These are phyloP conservation scores for Trichomycterus rosablanca DNA, from an alignment of 2,113 vertebrate species.

Conservation along the genomic window DNA sequence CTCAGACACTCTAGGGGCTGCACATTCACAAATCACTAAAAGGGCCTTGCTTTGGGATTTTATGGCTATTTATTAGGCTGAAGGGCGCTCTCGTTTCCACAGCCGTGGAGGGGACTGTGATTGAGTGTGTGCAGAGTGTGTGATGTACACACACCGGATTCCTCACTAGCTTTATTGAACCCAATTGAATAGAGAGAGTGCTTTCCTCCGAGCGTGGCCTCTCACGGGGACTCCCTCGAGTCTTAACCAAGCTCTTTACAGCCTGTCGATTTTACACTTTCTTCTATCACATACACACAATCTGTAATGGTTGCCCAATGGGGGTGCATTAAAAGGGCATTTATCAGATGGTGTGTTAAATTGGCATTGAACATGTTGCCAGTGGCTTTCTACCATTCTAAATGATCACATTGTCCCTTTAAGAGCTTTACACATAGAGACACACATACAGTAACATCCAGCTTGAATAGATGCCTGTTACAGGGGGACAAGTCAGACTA, in stretches of 20 bases:
- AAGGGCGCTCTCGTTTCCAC: conserved; percentile 33
- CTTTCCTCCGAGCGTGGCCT: conserved; percentile 29
- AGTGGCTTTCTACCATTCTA: neutral
- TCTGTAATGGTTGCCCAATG: too few relatives aligned
- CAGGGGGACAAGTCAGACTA: too few relatives aligned
- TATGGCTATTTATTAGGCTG: conserved; percentile 47
- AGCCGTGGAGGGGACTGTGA: conserved; percentile 24
- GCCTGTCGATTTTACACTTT: conserved; percentile 24
- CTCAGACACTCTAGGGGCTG: conserved; percentile 10
- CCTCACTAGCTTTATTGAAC: conserved; percentile 34
- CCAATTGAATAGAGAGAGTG: conserved; percentile 41
- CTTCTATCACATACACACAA: neutral
- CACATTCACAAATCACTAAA: conserved; percentile 45
- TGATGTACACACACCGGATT: conserved; percentile 26
- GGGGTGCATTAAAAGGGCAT: neutral
- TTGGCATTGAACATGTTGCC: neutral
- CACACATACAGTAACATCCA: neutral
- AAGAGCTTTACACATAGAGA: neutral
- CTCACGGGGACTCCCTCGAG: conserved; percentile 33
- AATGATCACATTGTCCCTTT: conserved; percentile 4
- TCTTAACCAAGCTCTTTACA: conserved; percentile 25
- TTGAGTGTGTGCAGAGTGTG: conserved; percentile 23
- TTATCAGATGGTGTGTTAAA: neutral
- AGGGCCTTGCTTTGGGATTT: conserved; percentile 30
- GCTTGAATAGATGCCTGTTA: too few relatives aligned